Percentiles rank a stretch among this genome's conserved stretches.
Evolutionary conservation across 2,797 vertebrate species (phyloP).

Genomic region (Enoplosus armatus): DNA sequence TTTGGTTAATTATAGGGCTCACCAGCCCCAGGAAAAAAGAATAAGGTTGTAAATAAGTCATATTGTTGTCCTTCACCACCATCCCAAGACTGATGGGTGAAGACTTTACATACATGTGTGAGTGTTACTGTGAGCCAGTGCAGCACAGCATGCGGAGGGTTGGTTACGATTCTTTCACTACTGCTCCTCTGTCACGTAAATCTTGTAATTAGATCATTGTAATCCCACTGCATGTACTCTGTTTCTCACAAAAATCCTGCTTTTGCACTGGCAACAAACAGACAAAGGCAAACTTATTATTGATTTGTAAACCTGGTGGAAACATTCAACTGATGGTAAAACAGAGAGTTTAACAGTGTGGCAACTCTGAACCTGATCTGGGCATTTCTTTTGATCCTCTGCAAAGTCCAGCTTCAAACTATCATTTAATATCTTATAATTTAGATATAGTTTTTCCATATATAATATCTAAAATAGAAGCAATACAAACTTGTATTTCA

Average conservation of each 20-base stretch:
- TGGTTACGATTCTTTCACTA: neutral
- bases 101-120: slow-evolving; percentile 29
- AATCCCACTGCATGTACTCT: neutral
- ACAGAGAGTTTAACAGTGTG: slow-evolving; percentile 23
- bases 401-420: slow-evolving; percentile 49
- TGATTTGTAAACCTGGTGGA: slow-evolving; percentile 8
- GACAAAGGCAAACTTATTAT: slow-evolving; percentile 24
- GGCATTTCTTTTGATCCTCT: slow-evolving; percentile 25
- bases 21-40: neutral
- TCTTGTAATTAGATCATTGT: neutral
- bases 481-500: slow-evolving; percentile 58
- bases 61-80: slow-evolving; percentile 7
- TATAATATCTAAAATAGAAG: slow-evolving; percentile 77
- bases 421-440: slow-evolving; percentile 57
- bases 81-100: slow-evolving; percentile 27
- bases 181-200: neutral
- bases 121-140: slow-evolving; percentile 9
- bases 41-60: neutral
- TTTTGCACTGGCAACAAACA: slow-evolving; percentile 33
- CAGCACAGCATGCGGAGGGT: neutral
- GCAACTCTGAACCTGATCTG: slow-evolving; percentile 26
- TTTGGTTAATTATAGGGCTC: slow-evolving; percentile 36
- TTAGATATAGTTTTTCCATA: slow-evolving; percentile 54
- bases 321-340: too few species aligned
- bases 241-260: slow-evolving; percentile 2